phyloP scores from a whole-genome alignment of 2,113 vertebrate species.

The Pleuronectes platessa region DNA sequence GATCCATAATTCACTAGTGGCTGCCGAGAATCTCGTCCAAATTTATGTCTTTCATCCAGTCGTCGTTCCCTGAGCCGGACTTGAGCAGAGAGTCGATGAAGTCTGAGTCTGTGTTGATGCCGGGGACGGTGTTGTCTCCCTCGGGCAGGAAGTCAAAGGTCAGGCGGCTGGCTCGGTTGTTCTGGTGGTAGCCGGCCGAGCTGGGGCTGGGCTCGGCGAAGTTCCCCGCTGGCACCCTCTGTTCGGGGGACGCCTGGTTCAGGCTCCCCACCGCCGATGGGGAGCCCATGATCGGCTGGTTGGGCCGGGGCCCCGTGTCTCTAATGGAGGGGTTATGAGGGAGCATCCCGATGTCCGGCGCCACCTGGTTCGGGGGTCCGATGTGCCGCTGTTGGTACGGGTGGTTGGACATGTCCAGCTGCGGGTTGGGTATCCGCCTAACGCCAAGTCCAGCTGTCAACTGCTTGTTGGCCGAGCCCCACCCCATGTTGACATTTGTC shows the following conservation, averaged over 20 bases:
- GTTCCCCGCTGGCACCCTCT: conserved; percentile 80
- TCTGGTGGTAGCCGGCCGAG: conserved; percentile 83
- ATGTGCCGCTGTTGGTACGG: conserved; percentile 85
- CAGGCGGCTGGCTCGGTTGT: conserved; percentile 83
- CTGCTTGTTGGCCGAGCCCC: conserved; percentile 87
- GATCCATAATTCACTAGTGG: conserved; percentile 83
- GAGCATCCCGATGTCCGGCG: conserved; percentile 86
- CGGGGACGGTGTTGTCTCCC: conserved; percentile 90
- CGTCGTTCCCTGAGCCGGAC: conserved; percentile 94
- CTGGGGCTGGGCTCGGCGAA: conserved; percentile 84
- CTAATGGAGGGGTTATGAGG: conserved; percentile 83
- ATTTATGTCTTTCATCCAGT: conserved; percentile 99
- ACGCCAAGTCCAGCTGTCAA: conserved; percentile 79
- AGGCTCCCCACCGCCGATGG: conserved; percentile 80
- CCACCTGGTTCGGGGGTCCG: conserved; percentile 86
- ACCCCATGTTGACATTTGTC: conserved; percentile 83
- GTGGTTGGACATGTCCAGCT: conserved; percentile 80
- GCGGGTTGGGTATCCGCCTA: conserved; percentile 80
- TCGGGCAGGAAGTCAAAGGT: conserved; percentile 95
- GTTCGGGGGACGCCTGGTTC: conserved; percentile 85
- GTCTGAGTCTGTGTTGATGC: conserved; percentile 93
- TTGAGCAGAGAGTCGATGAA: conserved; percentile 97
- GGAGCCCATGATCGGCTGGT: conserved; percentile 84
- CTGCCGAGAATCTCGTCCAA: conserved; percentile 96
- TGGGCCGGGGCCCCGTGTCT: conserved; percentile 83